These are phyloP conservation scores for Ypsolopha sequella DNA, from an alignment of 2,888 invertebrate genomes.

Conservation along the genomic window DNA sequence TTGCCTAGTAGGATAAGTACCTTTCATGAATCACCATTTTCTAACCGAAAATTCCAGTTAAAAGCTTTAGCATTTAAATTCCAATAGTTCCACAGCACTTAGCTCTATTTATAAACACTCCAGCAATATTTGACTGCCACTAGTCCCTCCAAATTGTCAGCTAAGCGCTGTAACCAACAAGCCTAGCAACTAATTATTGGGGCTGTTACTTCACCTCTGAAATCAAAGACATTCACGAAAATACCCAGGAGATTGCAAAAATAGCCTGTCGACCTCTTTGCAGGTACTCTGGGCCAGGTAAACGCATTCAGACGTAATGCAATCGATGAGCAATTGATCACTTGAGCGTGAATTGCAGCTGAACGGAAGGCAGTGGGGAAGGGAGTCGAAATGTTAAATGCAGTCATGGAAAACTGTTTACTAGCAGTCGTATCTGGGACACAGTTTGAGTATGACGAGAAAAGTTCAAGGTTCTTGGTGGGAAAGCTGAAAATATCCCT, in stretches of 20 bases:
- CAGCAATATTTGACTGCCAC: too few relatives aligned
- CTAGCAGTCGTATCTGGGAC: not conserved
- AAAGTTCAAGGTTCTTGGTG: constrained; percentile 5
- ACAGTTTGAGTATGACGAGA: not conserved
- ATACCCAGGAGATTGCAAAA: constrained; percentile 24
- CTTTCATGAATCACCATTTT: too few relatives aligned
- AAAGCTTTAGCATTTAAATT: too few relatives aligned
- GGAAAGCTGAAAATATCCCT: constrained; percentile 54
- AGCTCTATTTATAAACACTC: too few relatives aligned
- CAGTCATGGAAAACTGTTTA: not conserved
- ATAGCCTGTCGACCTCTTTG: constrained; percentile 36
- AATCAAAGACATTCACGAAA: too few relatives aligned
- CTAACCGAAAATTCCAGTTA: too few relatives aligned
- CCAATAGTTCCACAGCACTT: too few relatives aligned
- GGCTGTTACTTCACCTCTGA: too few relatives aligned
- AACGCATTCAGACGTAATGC: constrained; percentile 48
- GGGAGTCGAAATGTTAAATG: not conserved
- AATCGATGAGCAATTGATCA: constrained; percentile 55
- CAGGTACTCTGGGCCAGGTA: constrained; percentile 44
- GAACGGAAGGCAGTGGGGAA: not conserved
- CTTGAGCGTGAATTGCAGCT: constrained; percentile 20
- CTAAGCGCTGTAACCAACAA: too few relatives aligned
- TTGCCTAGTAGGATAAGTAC: too few relatives aligned
- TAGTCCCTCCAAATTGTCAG: too few relatives aligned
- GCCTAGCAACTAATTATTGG: too few relatives aligned